Evolutionary conservation across 2,797 vertebrate genomes (phyloP).

Genomic region (Notolabrus celidotus): DNA sequence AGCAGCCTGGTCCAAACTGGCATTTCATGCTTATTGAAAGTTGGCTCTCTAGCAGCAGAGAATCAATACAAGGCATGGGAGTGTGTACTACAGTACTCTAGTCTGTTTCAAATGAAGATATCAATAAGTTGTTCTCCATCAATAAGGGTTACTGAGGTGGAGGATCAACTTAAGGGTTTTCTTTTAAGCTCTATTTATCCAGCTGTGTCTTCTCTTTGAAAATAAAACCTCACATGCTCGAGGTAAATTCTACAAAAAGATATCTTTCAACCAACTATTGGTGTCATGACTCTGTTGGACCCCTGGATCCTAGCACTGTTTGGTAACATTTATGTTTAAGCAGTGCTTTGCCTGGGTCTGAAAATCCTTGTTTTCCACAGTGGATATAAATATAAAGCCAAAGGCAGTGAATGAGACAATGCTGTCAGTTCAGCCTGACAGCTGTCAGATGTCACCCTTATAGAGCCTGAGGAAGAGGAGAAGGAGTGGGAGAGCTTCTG

Average conservation of each 20-base stretch:
- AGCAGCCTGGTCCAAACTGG: no score
- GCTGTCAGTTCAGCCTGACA: slow-evolving; percentile 49
- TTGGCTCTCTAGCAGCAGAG: no score
- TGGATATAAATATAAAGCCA: slow-evolving; percentile 38
- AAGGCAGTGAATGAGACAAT: slow-evolving; percentile 30
- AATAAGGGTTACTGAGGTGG: not conserved
- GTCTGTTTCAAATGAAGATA: slow-evolving; percentile 24
- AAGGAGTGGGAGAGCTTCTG: slow-evolving; percentile 13
- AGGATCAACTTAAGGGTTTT: slow-evolving; percentile 9
- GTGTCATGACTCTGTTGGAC: slow-evolving; percentile 20
- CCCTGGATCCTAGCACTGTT: slow-evolving; percentile 29
- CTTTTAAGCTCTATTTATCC: not conserved
- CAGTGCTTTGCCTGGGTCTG: slow-evolving; percentile 9
- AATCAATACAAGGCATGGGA: no score
- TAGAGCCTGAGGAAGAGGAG: slow-evolving; percentile 31
- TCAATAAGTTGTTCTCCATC: slow-evolving; percentile 10
- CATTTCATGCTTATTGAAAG: no score
- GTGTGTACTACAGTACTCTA: slow-evolving; percentile 9
- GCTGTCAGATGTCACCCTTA: slow-evolving; percentile 59
- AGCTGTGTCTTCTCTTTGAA: not conserved
- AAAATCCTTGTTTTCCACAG: slow-evolving; percentile 47
- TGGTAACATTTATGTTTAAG: slow-evolving; percentile 30
- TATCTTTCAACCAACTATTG: slow-evolving; percentile 1
- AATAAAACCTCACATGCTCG: not conserved
- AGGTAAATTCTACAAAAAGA: not conserved